Evolutionary conservation across 2,113 vertebrate genomes (phyloP).

Genomic region (Tenebrosternarchus preto): DNA sequence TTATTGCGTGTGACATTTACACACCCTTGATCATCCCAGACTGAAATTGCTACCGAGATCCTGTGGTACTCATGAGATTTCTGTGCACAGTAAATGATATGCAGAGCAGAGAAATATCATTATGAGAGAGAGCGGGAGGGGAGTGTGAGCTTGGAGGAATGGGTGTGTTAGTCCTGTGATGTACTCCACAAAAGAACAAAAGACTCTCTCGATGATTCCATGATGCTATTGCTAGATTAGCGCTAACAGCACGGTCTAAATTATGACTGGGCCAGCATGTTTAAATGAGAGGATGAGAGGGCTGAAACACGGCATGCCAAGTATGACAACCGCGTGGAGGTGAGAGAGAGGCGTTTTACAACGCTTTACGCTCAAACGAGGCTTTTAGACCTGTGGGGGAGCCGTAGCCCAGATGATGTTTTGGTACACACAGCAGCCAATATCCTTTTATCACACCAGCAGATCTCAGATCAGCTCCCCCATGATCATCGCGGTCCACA

Average conservation of each 20-base stretch:
- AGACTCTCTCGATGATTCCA: background rate
- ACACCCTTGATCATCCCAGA: slow-evolving; percentile 14
- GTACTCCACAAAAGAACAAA: background rate
- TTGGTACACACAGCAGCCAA: slow-evolving; percentile 42
- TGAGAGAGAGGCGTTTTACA: slow-evolving; percentile 9
- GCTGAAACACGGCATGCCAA: background rate
- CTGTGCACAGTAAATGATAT: background rate
- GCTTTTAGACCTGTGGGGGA: slow-evolving; percentile 31
- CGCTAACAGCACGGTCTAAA: background rate
- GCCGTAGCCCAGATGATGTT: slow-evolving; percentile 43
- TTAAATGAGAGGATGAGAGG: background rate
- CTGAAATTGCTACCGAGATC: slow-evolving; percentile 12
- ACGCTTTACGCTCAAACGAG: slow-evolving; percentile 18
- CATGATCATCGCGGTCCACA: slow-evolving; percentile 40
- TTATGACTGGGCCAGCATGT: background rate
- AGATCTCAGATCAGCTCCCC: slow-evolving; percentile 45
- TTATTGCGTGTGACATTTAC: slow-evolving; percentile 20
- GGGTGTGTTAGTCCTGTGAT: background rate
- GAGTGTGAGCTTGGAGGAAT: background rate
- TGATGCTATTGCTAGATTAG: background rate
- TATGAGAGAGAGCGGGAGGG: background rate
- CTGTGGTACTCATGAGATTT: slow-evolving; percentile 18
- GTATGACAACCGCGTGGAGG: background rate
- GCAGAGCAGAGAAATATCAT: background rate
- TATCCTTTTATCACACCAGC: slow-evolving; percentile 44